Percentiles rank a stretch among this genome's conserved stretches.
These are phyloP conservation scores for Rhynchopsitta pachyrhyncha DNA, from an alignment of 2,113 vertebrate genomes.

Conservation along the genomic window DNA sequence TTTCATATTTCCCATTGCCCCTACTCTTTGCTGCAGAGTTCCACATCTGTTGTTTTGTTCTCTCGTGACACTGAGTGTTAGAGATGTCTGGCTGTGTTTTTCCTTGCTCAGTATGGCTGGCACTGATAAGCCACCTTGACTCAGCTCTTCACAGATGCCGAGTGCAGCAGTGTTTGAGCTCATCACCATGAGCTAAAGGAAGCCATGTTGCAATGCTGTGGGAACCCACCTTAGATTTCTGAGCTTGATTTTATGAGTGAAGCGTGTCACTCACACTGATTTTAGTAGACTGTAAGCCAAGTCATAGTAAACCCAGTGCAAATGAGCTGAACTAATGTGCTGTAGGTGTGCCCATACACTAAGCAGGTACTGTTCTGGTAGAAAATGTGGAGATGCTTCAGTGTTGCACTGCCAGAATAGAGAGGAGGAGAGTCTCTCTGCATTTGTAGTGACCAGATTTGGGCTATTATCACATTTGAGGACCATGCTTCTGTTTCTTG, in stretches of 20 bases:
- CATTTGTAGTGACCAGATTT: not conserved
- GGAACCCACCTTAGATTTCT: not conserved
- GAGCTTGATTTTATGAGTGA: not conserved
- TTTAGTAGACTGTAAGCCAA: not conserved
- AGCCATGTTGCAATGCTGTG: not conserved
- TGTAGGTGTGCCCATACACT: not conserved
- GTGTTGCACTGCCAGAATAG: not conserved
- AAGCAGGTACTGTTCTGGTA: not conserved
- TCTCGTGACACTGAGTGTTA: not conserved
- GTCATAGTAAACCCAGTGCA: not conserved
- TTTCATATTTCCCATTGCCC: not conserved
- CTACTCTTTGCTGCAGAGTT: not conserved
- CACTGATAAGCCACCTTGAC: not conserved
- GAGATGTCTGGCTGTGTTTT: not conserved
- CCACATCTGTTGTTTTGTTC: not conserved
- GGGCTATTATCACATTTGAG: not conserved
- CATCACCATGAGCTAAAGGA: not conserved
- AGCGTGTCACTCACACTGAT: not conserved
- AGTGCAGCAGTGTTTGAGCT: not conserved
- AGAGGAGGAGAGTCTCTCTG: not conserved
- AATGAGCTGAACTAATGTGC: accelerated
- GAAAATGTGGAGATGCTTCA: not conserved
- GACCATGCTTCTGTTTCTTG: not conserved
- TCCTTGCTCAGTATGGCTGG: not conserved
- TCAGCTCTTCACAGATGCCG: not conserved